Evolutionary conservation across 2,888 invertebrate genomes (phyloP), one percentile per base, ranked within the genome.

Genomic region (Athetis lepigone): DNA sequence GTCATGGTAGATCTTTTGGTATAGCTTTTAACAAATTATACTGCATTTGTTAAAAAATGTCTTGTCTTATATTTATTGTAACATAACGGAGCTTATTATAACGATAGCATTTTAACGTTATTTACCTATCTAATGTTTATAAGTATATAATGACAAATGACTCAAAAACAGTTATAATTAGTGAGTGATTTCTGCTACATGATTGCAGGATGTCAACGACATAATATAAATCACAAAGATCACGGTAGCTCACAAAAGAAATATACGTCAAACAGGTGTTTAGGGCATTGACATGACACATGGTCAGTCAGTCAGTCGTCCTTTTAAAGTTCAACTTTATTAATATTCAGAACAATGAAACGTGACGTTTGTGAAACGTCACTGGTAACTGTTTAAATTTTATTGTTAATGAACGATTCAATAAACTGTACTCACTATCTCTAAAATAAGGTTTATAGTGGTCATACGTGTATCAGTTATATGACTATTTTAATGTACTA

Each of bases 391-490:
- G 72, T 68, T 47, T 50, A 50, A 33, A 8, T 51, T 71, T 71
- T 71, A 68, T 71, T 47, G 47, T 23, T 40, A 42, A 25, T 57
- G 45, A 71, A 67, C 71, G 57, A 71, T 71, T 70, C 60, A 51
- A 47, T 46, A 39, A 51, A 57, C 27, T 55, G 40, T 55, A 39
- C 29, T 58, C 57, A 65, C 74, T 61, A 43, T 73, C 65, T 60
- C 50, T 46, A 21, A 21, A 55, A 50, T 11, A 45, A 43, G 18
- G 51, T 50, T 57, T 67, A 59, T 56, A 40, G 49, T 27, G 33
- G 46, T 43, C 51, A 23, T 45, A 37, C 40, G n/a, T 40, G 36
- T 62, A 25, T 54, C 25, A 23, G 60, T 60, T 75, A 60, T 63
- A 75, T 51, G 45, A 61, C 62, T 55, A 16, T 60, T 74, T 67